Conservation (phyloP, 2,797 vertebrate species). For the Micrastur ruficollis region DNA sequence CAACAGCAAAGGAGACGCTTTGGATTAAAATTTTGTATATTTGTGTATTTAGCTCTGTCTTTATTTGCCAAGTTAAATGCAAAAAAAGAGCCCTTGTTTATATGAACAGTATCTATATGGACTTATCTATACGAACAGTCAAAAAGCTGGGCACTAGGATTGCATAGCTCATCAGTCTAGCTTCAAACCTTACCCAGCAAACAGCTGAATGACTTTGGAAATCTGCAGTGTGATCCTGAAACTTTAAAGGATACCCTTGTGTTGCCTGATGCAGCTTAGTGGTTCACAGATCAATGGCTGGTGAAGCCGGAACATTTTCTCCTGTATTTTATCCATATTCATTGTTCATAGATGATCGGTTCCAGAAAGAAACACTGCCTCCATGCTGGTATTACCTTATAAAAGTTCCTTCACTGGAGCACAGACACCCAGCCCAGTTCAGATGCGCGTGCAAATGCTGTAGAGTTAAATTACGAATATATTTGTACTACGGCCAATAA, state of each 20-base stretch:
- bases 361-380: neutral
- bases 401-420: neutral
- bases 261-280: neutral
- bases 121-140: neutral
- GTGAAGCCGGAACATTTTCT: neutral
- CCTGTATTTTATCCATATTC: neutral
- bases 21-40: neutral
- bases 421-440: neutral
- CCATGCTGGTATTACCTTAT: neutral
- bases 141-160: neutral
- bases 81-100: neutral
- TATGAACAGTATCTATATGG: neutral
- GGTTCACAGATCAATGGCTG: neutral
- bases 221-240: neutral
- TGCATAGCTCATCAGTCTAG: neutral
- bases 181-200: neutral
- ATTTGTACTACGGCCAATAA: neutral
- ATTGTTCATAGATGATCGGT: neutral
- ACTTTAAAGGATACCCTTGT: neutral
- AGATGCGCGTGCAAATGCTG: fast-evolving
- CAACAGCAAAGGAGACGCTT: neutral
- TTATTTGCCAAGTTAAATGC: slow-evolving; percentile 13
- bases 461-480: neutral
- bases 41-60: neutral
- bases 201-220: neutral